A percentile compares a stretch with the other conserved stretches of the same genome.
These are phyloP conservation scores for Lepidurus couesii DNA, from an alignment of 1,140 invertebrate species.

Conservation along the genomic window DNA sequence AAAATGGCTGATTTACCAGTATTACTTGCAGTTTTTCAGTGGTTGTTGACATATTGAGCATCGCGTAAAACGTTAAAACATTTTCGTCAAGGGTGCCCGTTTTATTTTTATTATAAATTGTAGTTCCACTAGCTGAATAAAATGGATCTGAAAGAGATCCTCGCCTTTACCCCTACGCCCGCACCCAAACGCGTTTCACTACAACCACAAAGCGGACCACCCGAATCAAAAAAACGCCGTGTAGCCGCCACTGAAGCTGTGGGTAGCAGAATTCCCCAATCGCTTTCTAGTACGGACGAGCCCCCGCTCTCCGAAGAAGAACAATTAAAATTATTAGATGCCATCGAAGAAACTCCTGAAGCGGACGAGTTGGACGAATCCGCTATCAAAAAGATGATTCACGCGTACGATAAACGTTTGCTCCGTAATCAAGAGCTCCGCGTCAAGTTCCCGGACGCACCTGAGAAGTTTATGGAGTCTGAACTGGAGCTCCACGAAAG, in stretches of 20 bases:
- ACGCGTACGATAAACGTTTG: conserved; percentile 89
- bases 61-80: no score
- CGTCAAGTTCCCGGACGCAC: conserved; percentile 95
- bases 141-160: no score
- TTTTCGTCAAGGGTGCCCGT: no score
- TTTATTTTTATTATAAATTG: no score
- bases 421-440: conserved; percentile 96
- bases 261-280: no score
- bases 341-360: conserved; percentile 42
- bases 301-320: not conserved
- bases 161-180: no score
- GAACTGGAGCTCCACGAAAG: conserved; percentile 91
- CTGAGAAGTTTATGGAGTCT: conserved; percentile 99
- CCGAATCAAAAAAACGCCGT: not conserved
- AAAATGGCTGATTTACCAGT: no score
- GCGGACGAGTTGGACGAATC: conserved; percentile 77
- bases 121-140: no score
- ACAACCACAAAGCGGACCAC: not conserved
- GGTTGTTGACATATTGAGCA: no score
- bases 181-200: no score
- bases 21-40: no score
- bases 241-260: not conserved
- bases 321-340: conserved; percentile 22
- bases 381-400: conserved; percentile 77
- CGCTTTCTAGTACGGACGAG: not conserved